These are phyloP conservation scores for Ophioderma brevispina DNA, from an alignment of 35 echinoderm and acorn worm species.

Conservation along the genomic window DNA sequence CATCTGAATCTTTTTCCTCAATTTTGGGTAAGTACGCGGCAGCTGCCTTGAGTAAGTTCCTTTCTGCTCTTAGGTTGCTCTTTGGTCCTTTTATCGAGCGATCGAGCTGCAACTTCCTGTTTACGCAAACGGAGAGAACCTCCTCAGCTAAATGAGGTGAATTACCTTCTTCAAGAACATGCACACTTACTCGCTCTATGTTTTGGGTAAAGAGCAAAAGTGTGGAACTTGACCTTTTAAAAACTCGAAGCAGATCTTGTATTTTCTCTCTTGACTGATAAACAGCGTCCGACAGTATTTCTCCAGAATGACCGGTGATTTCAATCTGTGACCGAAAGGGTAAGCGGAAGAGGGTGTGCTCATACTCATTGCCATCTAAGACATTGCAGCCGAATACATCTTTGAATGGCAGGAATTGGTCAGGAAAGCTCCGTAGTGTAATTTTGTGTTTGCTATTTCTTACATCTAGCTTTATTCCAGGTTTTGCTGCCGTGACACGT, in stretches of 20 bases:
- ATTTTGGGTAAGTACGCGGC: not conserved
- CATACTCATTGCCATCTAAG: not conserved
- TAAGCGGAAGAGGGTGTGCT: constrained; percentile 78
- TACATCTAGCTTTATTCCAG: constrained; percentile 30
- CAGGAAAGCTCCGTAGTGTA: constrained; percentile 25
- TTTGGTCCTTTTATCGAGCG: not conserved
- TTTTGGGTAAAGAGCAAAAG: constrained; percentile 86
- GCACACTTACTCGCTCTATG: constrained; percentile 56
- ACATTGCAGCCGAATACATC: constrained; percentile 81
- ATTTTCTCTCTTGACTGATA: constrained; percentile 14
- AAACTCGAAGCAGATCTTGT: not conserved
- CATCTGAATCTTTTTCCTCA: not conserved
- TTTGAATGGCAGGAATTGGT: constrained; percentile 48
- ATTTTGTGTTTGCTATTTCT: not conserved
- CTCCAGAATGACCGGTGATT: constrained; percentile 26
- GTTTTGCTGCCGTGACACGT: not conserved
- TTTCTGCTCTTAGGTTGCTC: not conserved
- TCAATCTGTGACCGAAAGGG: constrained; percentile 58
- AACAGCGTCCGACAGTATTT: constrained; percentile 3
- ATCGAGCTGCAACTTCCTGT: not conserved
- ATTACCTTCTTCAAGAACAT: not conserved
- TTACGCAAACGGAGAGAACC: not conserved
- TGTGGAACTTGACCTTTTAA: constrained; percentile 24
- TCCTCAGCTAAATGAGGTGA: not conserved
- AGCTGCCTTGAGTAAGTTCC: not conserved